These are phyloP conservation scores for Papilio glaucus DNA, from an alignment of 1,140 invertebrate genomes.

Conservation along the genomic window DNA sequence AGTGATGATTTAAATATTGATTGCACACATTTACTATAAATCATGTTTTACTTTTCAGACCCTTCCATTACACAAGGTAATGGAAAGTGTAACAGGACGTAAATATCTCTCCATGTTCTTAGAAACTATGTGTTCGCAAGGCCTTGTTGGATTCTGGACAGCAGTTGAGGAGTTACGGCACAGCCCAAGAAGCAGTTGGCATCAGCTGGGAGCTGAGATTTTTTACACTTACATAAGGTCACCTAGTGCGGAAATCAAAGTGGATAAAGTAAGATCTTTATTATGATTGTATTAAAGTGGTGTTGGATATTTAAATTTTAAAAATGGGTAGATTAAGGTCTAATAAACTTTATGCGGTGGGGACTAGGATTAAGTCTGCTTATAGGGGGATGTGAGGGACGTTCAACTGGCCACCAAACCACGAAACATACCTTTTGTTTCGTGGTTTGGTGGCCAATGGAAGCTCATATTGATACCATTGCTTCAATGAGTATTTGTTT, in stretches of 20 bases:
- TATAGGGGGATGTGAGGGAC: too few species aligned
- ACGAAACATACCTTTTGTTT: too few species aligned
- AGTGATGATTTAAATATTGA: too few species aligned
- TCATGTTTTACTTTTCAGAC: constrained; percentile 67
- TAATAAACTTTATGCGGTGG: too few species aligned
- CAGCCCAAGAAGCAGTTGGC: constrained; percentile 89
- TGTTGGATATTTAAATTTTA: not conserved
- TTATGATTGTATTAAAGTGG: not conserved
- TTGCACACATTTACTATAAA: too few species aligned
- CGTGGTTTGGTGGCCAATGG: too few species aligned
- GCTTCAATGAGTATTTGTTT: too few species aligned
- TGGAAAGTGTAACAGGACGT: constrained; percentile 88
- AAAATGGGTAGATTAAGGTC: too few species aligned
- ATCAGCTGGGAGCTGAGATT: constrained; percentile 94
- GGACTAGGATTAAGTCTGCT: too few species aligned
- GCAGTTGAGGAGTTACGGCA: constrained; percentile 93
- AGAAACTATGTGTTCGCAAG: constrained; percentile 91
- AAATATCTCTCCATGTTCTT: constrained; percentile 91
- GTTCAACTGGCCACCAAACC: too few species aligned
- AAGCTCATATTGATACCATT: too few species aligned
- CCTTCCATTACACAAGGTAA: constrained; percentile 86
- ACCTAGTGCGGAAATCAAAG: constrained; percentile 90
- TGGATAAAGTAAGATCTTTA: constrained; percentile 85
- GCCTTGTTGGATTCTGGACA: constrained; percentile 92
- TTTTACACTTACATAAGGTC: constrained; percentile 94